Evolutionary conservation across 2,113 vertebrate genomes (phyloP).

Genomic region (Brienomyrus brachyistius): DNA sequence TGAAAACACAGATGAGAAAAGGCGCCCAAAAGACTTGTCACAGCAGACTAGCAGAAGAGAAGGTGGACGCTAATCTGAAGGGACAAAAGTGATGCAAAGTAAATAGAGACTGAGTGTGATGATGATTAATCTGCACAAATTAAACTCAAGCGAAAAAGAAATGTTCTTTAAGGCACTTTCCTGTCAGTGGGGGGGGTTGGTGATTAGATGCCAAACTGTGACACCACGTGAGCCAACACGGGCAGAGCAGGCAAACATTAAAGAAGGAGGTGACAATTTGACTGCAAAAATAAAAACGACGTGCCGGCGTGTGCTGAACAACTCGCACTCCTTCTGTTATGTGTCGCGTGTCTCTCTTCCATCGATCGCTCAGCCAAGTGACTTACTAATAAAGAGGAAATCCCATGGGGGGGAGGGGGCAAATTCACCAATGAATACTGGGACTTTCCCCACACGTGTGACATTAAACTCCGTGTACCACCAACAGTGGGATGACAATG

Average conservation of each 20-base stretch:
- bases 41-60: slow-evolving; percentile 22
- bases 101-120: slow-evolving; percentile 33
- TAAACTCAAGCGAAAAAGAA: slow-evolving; percentile 31
- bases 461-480: background rate
- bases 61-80: slow-evolving; percentile 18
- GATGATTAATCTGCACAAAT: slow-evolving; percentile 40
- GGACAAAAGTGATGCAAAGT: slow-evolving; percentile 26
- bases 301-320: background rate
- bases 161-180: slow-evolving; percentile 25
- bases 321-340: background rate
- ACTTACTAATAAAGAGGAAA: background rate
- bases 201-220: background rate
- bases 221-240: background rate
- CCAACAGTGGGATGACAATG: background rate
- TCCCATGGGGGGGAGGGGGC: background rate
- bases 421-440: background rate
- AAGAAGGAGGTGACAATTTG: background rate
- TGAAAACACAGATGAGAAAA: background rate
- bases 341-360: background rate
- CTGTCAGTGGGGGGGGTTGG: slow-evolving; percentile 12
- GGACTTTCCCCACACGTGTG: background rate
- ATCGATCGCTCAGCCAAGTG: background rate
- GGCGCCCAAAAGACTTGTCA: background rate
- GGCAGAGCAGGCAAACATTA: background rate
- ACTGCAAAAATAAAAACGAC: background rate